These are phyloP conservation scores for Panagrolaimus sp. DNA, from an alignment of 1,140 invertebrate species.

Conservation along the genomic window DNA sequence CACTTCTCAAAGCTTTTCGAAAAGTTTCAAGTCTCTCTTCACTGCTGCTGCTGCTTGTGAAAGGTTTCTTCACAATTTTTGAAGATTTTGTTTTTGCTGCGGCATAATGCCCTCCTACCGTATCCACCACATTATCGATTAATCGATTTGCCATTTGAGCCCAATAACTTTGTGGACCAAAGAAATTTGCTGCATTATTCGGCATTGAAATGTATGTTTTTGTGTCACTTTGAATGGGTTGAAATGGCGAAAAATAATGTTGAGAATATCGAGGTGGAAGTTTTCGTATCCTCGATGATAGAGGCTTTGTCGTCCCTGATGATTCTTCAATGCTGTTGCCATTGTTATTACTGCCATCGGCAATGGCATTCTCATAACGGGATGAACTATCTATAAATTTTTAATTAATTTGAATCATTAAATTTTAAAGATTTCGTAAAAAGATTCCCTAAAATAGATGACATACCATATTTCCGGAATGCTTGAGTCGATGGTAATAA, in stretches of 20 bases:
- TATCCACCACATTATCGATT: conserved; percentile 4
- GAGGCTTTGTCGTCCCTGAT: not conserved
- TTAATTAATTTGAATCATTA: too few relatives aligned
- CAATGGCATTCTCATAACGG: too few relatives aligned
- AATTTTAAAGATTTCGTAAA: too few relatives aligned
- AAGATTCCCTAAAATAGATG: too few relatives aligned
- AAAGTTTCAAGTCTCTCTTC: too few relatives aligned
- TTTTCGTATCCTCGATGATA: not conserved
- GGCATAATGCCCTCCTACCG: not conserved
- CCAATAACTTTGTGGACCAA: conserved; percentile 10
- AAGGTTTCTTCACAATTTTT: not conserved
- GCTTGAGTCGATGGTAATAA: too few relatives aligned
- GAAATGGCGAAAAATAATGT: conserved; percentile 14
- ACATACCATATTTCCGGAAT: too few relatives aligned
- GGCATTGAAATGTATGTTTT: conserved; percentile 1
- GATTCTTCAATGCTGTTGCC: too few relatives aligned
- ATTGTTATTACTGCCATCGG: too few relatives aligned
- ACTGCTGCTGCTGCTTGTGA: not conserved
- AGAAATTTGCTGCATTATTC: conserved; percentile 2
- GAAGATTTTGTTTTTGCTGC: not conserved
- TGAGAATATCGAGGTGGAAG: conserved; percentile 10
- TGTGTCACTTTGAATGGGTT: not conserved
- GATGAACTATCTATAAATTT: too few relatives aligned
- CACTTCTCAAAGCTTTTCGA: not conserved
- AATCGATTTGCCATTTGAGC: not conserved